Conservation (phyloP, 2,888 invertebrate genomes). For the Netelia inedita region DNA sequence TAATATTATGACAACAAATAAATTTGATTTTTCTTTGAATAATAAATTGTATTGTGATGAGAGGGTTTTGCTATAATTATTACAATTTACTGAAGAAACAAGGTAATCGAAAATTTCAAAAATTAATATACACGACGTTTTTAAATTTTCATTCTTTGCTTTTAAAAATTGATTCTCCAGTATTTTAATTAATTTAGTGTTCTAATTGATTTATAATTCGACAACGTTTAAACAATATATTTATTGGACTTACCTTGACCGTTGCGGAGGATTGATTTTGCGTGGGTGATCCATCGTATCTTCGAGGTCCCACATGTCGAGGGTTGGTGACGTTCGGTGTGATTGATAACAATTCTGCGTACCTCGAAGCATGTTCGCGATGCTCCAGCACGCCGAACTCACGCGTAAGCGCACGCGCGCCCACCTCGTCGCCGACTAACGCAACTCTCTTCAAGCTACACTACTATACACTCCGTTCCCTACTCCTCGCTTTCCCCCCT, state of each 20-base stretch:
- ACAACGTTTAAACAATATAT: not conserved
- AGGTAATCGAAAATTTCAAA: no score
- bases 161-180: no score
- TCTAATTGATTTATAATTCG: not conserved
- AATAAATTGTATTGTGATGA: no score
- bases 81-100: no score
- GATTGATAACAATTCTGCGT: not conserved
- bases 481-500: constrained; percentile 35
- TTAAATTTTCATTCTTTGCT: no score
- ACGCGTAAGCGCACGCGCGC: constrained; percentile 82
- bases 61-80: no score
- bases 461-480: constrained; percentile 46
- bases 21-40: no score
- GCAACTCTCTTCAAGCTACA: constrained; percentile 62
- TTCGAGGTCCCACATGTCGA: not conserved
- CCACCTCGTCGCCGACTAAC: constrained; percentile 82
- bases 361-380: constrained; percentile 1
- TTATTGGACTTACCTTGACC: not conserved
- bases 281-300: not conserved
- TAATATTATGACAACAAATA: no score
- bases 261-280: not conserved
- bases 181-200: no score
- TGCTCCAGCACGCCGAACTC: constrained; percentile 41
- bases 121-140: no score
- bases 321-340: not conserved